Evolutionary conservation across 2,797 vertebrate species (phyloP).

Genomic region (Salmo trutta): DNA sequence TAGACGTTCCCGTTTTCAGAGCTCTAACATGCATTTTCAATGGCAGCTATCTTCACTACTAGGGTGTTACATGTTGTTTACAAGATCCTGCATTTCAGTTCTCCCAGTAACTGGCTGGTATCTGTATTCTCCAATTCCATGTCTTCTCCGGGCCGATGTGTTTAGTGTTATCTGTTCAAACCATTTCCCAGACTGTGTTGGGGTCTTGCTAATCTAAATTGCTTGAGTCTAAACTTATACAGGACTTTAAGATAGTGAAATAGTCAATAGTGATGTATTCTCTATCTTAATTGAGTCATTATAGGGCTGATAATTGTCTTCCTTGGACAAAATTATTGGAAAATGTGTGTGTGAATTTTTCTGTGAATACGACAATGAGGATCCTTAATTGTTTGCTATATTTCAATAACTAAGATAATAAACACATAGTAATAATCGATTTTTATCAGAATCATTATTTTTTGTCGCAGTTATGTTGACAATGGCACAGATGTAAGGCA

Average conservation of each 20-base stretch:
- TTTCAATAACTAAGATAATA: constrained; percentile 34
- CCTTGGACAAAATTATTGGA: constrained; percentile 57
- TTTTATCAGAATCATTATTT: not conserved
- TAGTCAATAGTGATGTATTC: constrained; percentile 31
- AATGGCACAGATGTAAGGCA: not conserved
- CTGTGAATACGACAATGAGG: constrained; percentile 15
- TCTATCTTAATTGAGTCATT: constrained; percentile 73
- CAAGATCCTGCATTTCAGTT: not conserved
- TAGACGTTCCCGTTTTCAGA: not conserved
- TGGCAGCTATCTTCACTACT: not conserved
- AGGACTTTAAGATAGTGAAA: constrained; percentile 49
- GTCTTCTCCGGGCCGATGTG: constrained; percentile 25
- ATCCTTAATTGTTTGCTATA: constrained; percentile 43
- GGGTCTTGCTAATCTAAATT: constrained; percentile 64
- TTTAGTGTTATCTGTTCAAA: constrained; percentile 49
- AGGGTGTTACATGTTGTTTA: not conserved
- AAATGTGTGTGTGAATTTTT: constrained; percentile 46
- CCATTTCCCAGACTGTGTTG: constrained; percentile 50
- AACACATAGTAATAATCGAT: constrained; percentile 21
- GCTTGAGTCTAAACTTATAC: constrained; percentile 49
- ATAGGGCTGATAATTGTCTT: constrained; percentile 66
- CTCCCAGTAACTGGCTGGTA: constrained; percentile 10
- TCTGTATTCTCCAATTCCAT: constrained; percentile 29
- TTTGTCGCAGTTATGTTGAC: not conserved
- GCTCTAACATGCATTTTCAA: not conserved